Percentiles rank a stretch among this genome's conserved stretches.
phyloP scores from a whole-genome alignment of 1,140 invertebrate species.

The Drosophila arizonae region DNA sequence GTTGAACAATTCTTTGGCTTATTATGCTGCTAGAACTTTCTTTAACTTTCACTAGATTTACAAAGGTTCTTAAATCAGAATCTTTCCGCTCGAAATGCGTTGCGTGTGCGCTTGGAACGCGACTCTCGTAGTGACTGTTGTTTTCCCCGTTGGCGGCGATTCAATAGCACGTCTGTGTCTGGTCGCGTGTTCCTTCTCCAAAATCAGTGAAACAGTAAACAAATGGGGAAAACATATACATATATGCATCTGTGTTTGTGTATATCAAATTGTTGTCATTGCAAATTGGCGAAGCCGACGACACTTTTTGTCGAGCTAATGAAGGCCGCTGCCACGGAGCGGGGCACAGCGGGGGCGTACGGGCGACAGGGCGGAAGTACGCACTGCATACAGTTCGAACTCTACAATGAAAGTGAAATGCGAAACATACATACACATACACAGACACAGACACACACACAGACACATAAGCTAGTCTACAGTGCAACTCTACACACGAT shows the following conservation, averaged over 20 bases:
- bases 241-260: background rate
- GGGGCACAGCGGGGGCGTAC: slow-evolving; percentile 2
- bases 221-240: slow-evolving; percentile 34
- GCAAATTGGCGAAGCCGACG: slow-evolving; percentile 70
- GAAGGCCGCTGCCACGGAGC: slow-evolving; percentile 54
- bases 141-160: slow-evolving; percentile 57
- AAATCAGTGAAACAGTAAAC: slow-evolving; percentile 58
- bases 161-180: slow-evolving; percentile 42
- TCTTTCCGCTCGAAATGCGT: slow-evolving; percentile 41
- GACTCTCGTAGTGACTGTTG: slow-evolving; percentile 67
- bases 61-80: slow-evolving; percentile 2
- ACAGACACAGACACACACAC: background rate
- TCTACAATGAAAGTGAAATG: slow-evolving; percentile 74
- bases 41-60: background rate
- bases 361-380: slow-evolving; percentile 68
- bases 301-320: slow-evolving; percentile 66
- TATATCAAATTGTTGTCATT: slow-evolving; percentile 53
- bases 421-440: slow-evolving; percentile 23
- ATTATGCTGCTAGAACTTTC: slow-evolving; percentile 13
- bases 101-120: slow-evolving; percentile 65
- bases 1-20: too few relatives aligned
- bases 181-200: slow-evolving; percentile 69
- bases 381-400: slow-evolving; percentile 63
- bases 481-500: slow-evolving; percentile 37
- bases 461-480: slow-evolving; percentile 38